Evolutionary conservation across 2,888 invertebrate genomes (phyloP), one percentile per base, ranked within the genome.

Genomic region (Spisula solida): DNA sequence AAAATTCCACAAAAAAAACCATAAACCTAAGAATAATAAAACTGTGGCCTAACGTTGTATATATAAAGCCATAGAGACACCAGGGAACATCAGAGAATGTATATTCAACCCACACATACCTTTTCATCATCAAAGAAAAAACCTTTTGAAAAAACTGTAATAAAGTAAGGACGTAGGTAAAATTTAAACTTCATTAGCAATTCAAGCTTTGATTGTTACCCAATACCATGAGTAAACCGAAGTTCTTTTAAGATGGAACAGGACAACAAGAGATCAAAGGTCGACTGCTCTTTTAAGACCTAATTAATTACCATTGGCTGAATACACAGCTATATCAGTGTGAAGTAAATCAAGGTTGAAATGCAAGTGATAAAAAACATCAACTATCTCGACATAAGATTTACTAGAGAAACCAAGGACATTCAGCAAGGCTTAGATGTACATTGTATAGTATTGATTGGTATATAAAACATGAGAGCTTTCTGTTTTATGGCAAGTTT

Each of bases 81-180:
- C 6, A 56, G 25, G 6, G 25, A 10, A 66, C n/a, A 66, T 66
- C 25, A 8, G 25, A 66, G 60, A 66, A 25, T 66, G 60, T 25
- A 66, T 66, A 66, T 41, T n/a, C 60, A n/a, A 66, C 10, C n/a
- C n/a, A 20, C 25, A 66, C 60, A 75, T 75, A 75, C 75, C 34
- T 34, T 75, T 34, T 75, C 60, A 75, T 34, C 75, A 75, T 75
- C 75, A 75, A 75, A 75, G 75, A 75, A 34, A 75, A 75, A 75
- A 34, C 31, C 75, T 18, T 34, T 31, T 31, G 31, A 75, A 75
- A n/a, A 75, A 75, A 12, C 31, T 75, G 29, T 8, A 41, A 41
- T 41, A 41, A 41, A 41, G 8, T 41, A 5, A 41, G 41, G 41
- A 41, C 41, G 31, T 75, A 16, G 31, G 31, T 34, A 34, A 25